Evolutionary conservation across 2,797 vertebrate genomes (phyloP).

Genomic region (Halcyon badia): DNA sequence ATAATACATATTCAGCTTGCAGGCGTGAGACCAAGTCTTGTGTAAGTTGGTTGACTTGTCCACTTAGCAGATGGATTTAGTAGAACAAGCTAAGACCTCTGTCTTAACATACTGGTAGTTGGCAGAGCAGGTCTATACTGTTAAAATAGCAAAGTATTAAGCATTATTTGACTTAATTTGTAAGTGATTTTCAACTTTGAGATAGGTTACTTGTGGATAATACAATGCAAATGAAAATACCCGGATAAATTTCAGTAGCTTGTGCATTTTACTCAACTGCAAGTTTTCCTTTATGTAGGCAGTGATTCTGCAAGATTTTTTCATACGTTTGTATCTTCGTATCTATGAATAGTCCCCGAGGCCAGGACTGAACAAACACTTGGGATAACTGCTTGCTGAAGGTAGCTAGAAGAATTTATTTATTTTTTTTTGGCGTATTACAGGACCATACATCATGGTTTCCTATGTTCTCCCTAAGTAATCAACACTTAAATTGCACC

Average conservation of each 20-base stretch:
- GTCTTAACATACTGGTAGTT: not conserved
- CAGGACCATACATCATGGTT: fast-evolving
- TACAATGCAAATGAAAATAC: not conserved
- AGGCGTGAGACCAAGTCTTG: not conserved
- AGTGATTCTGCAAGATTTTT: not conserved
- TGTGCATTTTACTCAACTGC: not conserved
- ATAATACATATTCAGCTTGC: not conserved
- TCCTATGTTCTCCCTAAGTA: not conserved
- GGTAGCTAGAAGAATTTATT: not conserved
- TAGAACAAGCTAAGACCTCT: not conserved
- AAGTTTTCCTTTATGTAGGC: not conserved
- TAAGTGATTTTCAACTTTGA: not conserved
- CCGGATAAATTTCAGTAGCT: not conserved
- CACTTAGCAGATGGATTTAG: not conserved
- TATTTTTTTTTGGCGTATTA: not conserved
- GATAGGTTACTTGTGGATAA: not conserved
- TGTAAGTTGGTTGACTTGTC: not conserved
- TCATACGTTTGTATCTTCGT: fast-evolving
- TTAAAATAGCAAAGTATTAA: not conserved
- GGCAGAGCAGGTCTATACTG: not conserved
- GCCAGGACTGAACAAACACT: not conserved
- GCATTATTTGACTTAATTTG: not conserved
- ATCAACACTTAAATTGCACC: not conserved
- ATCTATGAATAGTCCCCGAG: not conserved
- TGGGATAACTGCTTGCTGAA: not conserved